phyloP scores from a whole-genome alignment of 2,113 vertebrate species.

The human region DNA sequence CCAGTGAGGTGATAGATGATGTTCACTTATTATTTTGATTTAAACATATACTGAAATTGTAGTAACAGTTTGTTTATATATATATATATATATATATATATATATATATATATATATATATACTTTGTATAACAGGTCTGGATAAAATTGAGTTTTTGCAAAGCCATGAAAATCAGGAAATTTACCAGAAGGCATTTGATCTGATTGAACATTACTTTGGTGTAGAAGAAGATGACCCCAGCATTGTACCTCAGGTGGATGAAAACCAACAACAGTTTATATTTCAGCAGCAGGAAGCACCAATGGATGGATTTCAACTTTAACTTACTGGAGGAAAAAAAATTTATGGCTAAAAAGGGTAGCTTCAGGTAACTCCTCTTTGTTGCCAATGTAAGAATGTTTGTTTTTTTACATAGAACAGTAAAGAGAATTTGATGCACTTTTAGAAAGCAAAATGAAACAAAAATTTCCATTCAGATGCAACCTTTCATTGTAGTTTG shows the following conservation, averaged over 20 bases:
- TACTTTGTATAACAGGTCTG: conserved; percentile 85
- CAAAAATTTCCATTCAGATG: conserved; percentile 73
- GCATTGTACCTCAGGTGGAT: conserved; percentile 93
- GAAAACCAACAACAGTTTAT: conserved; percentile 93
- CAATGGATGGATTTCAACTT: conserved; percentile 94
- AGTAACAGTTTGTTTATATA: conserved; percentile 5
- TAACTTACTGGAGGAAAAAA: conserved; percentile 78
- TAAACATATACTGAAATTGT: neutral
- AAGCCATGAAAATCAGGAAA: conserved; percentile 94
- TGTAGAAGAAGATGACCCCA: conserved; percentile 92
- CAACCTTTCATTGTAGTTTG: conserved; percentile 65
- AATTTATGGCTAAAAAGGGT: conserved; percentile 40
- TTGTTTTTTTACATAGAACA: conserved; percentile 76
- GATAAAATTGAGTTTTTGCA: conserved; percentile 95
- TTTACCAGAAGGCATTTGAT: conserved; percentile 94
- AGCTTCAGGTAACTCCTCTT: conserved; percentile 54
- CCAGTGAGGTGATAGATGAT: neutral
- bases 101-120: neutral
- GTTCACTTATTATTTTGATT: conserved; percentile 23
- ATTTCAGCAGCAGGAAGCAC: conserved; percentile 93
- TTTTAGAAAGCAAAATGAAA: conserved; percentile 70
- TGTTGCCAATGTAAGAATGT: conserved; percentile 67
- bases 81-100: neutral
- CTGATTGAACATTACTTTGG: conserved; percentile 94
- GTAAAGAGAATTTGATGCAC: conserved; percentile 81